phyloP scores from a whole-genome alignment of 1,140 invertebrate species.

The Papilio aristodemus region DNA sequence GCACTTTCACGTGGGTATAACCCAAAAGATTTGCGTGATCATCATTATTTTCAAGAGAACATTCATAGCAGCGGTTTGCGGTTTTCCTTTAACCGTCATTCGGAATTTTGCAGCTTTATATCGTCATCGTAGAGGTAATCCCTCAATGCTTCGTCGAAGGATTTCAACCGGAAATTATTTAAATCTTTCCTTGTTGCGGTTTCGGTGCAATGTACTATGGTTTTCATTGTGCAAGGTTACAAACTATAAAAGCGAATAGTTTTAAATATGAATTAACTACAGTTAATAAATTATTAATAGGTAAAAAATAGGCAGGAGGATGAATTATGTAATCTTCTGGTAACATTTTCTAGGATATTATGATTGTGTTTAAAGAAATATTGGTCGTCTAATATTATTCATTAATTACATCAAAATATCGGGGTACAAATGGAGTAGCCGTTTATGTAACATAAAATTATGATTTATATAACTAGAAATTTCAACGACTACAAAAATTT shows the following conservation, averaged over 20 bases:
- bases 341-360: too few species aligned
- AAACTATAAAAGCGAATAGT: not conserved
- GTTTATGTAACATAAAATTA: too few species aligned
- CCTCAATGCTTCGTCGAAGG: not conserved
- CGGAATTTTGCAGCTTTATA: conserved; percentile 9
- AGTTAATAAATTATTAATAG: too few species aligned
- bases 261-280: too few species aligned
- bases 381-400: too few species aligned
- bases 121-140: conserved; percentile 21
- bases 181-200: not conserved
- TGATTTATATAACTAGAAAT: not conserved
- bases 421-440: too few species aligned
- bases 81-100: conserved; percentile 48
- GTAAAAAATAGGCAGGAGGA: too few species aligned
- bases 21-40: conserved; percentile 37
- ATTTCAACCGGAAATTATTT: conserved; percentile 13
- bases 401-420: too few species aligned
- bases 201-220: not conserved
- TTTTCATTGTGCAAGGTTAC: not conserved
- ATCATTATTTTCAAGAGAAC: conserved; percentile 8
- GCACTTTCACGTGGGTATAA: conserved; percentile 63
- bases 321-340: too few species aligned
- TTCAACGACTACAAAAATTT: too few species aligned
- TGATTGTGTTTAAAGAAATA: too few species aligned
- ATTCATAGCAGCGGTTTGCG: conserved; percentile 39